These are phyloP conservation scores for Clistopyga incitator DNA, from an alignment of 2,888 invertebrate species.

Conservation along the genomic window DNA sequence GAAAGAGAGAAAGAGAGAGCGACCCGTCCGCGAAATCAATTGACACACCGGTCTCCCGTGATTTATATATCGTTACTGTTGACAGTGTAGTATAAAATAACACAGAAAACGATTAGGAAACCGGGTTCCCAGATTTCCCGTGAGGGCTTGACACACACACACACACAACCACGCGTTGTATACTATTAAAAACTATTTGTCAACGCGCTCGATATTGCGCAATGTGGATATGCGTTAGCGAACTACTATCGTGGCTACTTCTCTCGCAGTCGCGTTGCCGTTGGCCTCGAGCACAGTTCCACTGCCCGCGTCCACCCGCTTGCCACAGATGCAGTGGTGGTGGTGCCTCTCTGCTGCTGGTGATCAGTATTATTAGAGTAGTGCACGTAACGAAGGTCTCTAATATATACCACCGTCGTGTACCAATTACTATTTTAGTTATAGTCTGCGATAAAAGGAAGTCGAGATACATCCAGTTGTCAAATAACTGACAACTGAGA, in stretches of 20 bases:
- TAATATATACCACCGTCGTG: constrained; percentile 38
- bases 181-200: constrained; percentile 70
- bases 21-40: constrained; percentile 32
- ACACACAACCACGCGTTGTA: constrained; percentile 32
- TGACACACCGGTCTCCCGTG: not conserved
- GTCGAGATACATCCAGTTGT: constrained; percentile 27
- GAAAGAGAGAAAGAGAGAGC: not conserved
- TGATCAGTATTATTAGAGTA: constrained; percentile 66
- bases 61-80: constrained; percentile 10
- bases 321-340: constrained; percentile 31
- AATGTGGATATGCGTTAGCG: constrained; percentile 48
- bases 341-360: constrained; percentile 17
- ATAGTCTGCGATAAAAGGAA: constrained; percentile 14
- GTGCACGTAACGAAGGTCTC: constrained; percentile 65
- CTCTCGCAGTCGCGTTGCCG: constrained; percentile 33
- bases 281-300: constrained; percentile 52
- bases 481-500: not conserved
- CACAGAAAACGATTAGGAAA: constrained; percentile 62
- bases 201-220: constrained; percentile 67
- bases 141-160: constrained; percentile 30
- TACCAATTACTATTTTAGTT: constrained; percentile 66
- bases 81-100: constrained; percentile 34
- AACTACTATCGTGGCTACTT: constrained; percentile 18
- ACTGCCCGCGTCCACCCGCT: constrained; percentile 44
- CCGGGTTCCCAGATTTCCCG: constrained; percentile 62